These are phyloP conservation scores for Amphilophus citrinellus DNA, from an alignment of 2,113 vertebrate genomes.

Conservation along the genomic window DNA sequence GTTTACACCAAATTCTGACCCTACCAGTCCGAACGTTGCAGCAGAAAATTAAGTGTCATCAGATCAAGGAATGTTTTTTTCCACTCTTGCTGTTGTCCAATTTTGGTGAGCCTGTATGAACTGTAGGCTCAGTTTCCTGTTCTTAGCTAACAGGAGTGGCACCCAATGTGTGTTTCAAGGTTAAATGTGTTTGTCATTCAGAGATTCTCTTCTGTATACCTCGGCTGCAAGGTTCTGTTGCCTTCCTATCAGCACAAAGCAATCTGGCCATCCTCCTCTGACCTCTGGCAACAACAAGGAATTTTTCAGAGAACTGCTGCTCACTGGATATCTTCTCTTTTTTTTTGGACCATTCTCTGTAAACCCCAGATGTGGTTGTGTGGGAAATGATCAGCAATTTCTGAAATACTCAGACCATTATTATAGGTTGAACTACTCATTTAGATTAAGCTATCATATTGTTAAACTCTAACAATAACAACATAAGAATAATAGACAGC, in stretches of 20 bases:
- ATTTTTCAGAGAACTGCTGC: too few relatives aligned
- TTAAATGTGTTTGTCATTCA: not conserved
- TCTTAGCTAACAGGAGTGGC: not conserved
- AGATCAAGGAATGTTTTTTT: not conserved
- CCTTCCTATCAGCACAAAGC: not conserved
- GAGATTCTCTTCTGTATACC: not conserved
- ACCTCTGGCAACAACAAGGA: not conserved
- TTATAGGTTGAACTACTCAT: not conserved
- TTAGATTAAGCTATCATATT: not conserved
- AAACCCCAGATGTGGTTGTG: accelerated
- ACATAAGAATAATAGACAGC: not conserved
- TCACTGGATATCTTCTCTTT: not conserved
- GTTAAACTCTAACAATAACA: not conserved
- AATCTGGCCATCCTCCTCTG: not conserved
- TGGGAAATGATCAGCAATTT: not conserved
- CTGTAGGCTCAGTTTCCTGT: accelerated
- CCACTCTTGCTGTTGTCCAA: not conserved
- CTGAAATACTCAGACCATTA: not conserved
- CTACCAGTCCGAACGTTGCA: accelerated
- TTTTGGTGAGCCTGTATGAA: not conserved
- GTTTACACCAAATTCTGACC: too few relatives aligned
- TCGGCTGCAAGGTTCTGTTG: not conserved
- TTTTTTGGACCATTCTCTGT: not conserved
- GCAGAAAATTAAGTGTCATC: not conserved
- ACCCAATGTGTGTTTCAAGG: not conserved